Evolutionary conservation across 2,113 vertebrate species (phyloP).

Genomic region (Callopanchax toddi): DNA sequence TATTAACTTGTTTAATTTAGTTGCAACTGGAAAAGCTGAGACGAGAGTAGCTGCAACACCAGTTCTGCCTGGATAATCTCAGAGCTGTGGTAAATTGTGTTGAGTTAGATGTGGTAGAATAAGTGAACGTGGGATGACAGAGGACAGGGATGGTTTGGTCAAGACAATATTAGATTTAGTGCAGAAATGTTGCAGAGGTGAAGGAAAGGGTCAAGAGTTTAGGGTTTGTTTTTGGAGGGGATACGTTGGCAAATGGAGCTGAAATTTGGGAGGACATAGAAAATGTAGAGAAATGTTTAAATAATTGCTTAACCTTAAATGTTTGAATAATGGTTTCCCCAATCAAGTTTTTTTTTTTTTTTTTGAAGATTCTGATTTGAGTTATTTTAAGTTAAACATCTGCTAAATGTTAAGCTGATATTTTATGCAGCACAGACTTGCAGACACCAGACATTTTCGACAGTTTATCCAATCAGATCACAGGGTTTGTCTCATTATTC

Average conservation of each 20-base stretch:
- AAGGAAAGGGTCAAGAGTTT: conserved; percentile 58
- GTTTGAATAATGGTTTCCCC: too few species aligned
- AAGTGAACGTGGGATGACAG: conserved; percentile 60
- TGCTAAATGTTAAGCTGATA: too few species aligned
- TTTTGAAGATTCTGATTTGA: too few species aligned
- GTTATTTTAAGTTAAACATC: too few species aligned
- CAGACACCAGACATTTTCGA: too few species aligned
- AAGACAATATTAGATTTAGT: conserved; percentile 65
- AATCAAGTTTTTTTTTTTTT: too few species aligned
- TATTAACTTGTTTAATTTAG: too few species aligned
- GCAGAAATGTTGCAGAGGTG: conserved; percentile 66
- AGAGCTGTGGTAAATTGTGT: conserved; percentile 19
- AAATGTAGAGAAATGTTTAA: conserved; percentile 63
- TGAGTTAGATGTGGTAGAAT: conserved; percentile 63
- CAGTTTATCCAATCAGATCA: too few species aligned
- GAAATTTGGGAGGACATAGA: conserved; percentile 34
- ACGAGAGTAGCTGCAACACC: conserved; percentile 3
- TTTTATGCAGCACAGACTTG: too few species aligned
- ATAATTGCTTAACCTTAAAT: too few species aligned
- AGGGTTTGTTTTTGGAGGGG: conserved; percentile 54
- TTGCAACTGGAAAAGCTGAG: too few species aligned
- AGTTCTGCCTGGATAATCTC: conserved; percentile 2
- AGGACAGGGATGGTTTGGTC: conserved; percentile 69
- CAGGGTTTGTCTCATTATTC: too few species aligned
- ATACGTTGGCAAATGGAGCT: conserved; percentile 48